Evolutionary conservation across 2,797 vertebrate species (phyloP), one percentile per base, ranked within the genome.

Genomic region (Rhadinocentrus ornatus): DNA sequence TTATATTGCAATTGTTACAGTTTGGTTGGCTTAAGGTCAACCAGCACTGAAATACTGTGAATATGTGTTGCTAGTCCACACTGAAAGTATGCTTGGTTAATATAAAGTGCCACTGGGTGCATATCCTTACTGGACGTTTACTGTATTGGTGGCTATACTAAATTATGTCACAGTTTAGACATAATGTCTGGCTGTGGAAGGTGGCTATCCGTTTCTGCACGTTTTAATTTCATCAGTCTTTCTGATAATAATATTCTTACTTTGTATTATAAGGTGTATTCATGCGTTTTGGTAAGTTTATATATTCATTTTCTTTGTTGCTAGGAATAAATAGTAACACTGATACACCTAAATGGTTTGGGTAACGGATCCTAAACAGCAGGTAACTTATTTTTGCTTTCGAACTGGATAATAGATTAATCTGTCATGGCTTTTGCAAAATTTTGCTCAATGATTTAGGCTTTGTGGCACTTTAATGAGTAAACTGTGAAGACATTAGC

Each of bases 11-110:
- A 66, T 52, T 65, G 31, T 66, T 72, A 59, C 44, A 69, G 15
- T 27, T 65, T 57, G 10, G 46, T 74, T 46, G 26, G 75, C 31
- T 46, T 55, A 37, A 58, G 64, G 32, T 74, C 62, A 52, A 37
- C 34, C 70, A 18, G 24, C 63, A 72, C 66, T 84, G 26, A 64
- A 58, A 29, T 62, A 71, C 68, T 81, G 76, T 81, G 73, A 83
- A 68, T 78, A 69, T 62, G 29, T 29, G 61, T 62, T 48, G 34
- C 35, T 71, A 27, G 65, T 71, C 52, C 56, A 63, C 31, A 20
- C 62, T 69, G n/a, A 68, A 66, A 64, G 41, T 2, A 4, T 58
- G 50, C 58, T 27, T 27, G 16, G 53, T 54, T 27, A 53, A 27
- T 53, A 27, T 27, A 3, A 53, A 54, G 26, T 12, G 18, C 15